Conservation (phyloP, 2,113 vertebrate genomes). For the Hemiscyllium ocellatum region DNA sequence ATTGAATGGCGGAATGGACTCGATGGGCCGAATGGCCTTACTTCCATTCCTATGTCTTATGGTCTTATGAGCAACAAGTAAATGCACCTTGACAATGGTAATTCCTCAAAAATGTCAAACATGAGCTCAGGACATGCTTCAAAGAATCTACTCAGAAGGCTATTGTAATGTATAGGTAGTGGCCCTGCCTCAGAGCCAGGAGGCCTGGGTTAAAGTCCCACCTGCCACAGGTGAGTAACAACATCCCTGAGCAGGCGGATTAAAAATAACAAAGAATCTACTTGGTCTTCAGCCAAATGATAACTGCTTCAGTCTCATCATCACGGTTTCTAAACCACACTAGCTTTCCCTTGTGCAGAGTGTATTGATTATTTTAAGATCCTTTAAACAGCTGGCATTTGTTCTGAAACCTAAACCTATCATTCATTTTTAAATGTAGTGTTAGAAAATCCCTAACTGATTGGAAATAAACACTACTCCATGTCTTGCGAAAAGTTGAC, state of each 20-base stretch:
- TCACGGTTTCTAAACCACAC: background rate
- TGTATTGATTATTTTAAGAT: background rate
- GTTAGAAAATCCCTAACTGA: background rate
- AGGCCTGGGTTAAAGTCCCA: too few species aligned
- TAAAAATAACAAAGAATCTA: background rate
- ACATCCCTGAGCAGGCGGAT: too few species aligned
- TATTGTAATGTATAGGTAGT: too few species aligned
- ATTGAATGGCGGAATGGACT: too few species aligned
- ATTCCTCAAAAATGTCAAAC: background rate
- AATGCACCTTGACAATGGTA: background rate
- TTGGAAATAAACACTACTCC: background rate
- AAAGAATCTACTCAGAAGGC: too few species aligned
- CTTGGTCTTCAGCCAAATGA: background rate
- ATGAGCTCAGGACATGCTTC: background rate
- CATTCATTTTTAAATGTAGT: background rate
- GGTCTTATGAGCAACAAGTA: background rate
- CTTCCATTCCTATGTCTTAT: too few species aligned
- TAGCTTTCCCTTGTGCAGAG: background rate
- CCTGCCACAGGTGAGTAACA: too few species aligned
- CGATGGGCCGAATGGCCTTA: too few species aligned
- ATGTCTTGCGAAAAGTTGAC: background rate
- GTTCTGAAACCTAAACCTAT: background rate
- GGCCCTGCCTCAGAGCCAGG: too few species aligned
- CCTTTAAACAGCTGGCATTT: background rate
- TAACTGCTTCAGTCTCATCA: background rate